Conservation (phyloP, 2,113 vertebrate genomes). For the Bufo gargarizans region DNA sequence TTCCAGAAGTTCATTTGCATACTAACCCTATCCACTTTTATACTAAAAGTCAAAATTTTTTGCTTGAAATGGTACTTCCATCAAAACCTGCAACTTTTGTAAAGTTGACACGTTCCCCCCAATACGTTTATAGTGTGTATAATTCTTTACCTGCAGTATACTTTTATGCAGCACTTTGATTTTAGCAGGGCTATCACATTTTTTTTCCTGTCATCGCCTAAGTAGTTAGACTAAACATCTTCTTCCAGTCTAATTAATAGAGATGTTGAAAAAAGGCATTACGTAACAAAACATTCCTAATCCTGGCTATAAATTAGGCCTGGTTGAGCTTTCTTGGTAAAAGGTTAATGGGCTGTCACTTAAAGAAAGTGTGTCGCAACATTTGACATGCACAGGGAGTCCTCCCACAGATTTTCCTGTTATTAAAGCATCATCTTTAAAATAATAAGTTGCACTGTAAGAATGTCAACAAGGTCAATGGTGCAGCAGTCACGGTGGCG, state of each 20-base stretch:
- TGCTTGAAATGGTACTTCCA: no score
- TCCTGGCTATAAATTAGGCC: conserved; percentile 24
- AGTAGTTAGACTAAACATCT: background rate
- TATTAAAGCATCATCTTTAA: conserved; percentile 50
- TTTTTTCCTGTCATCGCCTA: background rate
- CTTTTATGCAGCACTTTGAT: background rate
- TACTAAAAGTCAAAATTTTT: no score
- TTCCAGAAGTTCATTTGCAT: no score
- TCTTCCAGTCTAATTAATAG: conserved; percentile 18
- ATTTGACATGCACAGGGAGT: conserved; percentile 29
- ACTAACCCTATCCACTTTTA: no score
- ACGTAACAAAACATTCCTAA: conserved; percentile 12
- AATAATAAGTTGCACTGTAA: conserved; percentile 48
- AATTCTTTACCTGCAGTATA: background rate
- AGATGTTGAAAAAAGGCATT: conserved; percentile 3
- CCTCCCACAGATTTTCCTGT: conserved; percentile 37
- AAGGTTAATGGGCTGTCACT: conserved; percentile 49
- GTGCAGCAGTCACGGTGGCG: conserved; percentile 37
- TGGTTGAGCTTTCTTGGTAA: background rate
- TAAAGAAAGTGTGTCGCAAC: conserved; percentile 23
- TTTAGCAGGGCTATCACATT: background rate
- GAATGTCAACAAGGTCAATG: conserved; percentile 44
- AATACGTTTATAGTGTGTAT: no score
- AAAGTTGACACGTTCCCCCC: no score
- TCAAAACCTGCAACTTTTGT: no score